A percentile compares a stretch with the other conserved stretches of the same genome.
These are phyloP conservation scores for Tenthredo amoena DNA, from an alignment of 2,888 invertebrate genomes.

Conservation along the genomic window DNA sequence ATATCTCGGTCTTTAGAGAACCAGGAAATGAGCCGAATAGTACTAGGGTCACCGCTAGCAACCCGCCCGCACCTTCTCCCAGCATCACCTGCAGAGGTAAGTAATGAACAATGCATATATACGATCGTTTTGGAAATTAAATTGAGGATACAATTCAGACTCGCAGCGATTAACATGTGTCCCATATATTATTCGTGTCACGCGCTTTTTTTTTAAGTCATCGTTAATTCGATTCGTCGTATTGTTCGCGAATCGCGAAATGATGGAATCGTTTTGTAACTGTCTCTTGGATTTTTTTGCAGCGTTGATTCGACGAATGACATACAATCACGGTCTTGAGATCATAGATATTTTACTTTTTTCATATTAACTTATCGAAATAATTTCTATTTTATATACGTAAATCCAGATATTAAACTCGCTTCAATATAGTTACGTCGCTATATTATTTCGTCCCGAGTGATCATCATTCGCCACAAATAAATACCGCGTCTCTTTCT, in stretches of 20 bases:
- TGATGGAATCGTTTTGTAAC: background rate
- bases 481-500: slow-evolving; percentile 1
- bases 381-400: background rate
- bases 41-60: slow-evolving; percentile 68
- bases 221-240: background rate
- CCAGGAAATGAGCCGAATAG: slow-evolving; percentile 69
- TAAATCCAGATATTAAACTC: background rate
- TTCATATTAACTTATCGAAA: background rate
- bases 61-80: slow-evolving; percentile 64
- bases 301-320: background rate
- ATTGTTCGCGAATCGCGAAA: background rate
- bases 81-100: slow-evolving; percentile 69
- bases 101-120: background rate
- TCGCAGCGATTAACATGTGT: background rate
- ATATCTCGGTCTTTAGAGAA: slow-evolving; percentile 63
- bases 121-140: background rate
- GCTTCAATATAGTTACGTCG: background rate
- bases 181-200: background rate
- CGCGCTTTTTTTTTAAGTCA: background rate
- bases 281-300: background rate
- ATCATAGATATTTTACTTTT: background rate
- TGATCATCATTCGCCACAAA: background rate
- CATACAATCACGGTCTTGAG: background rate
- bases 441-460: background rate
- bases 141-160: background rate